Evolutionary conservation across 2,888 invertebrate species (phyloP), one percentile per base, ranked within the genome.

Genomic region (Trissolcus japonicus): DNA sequence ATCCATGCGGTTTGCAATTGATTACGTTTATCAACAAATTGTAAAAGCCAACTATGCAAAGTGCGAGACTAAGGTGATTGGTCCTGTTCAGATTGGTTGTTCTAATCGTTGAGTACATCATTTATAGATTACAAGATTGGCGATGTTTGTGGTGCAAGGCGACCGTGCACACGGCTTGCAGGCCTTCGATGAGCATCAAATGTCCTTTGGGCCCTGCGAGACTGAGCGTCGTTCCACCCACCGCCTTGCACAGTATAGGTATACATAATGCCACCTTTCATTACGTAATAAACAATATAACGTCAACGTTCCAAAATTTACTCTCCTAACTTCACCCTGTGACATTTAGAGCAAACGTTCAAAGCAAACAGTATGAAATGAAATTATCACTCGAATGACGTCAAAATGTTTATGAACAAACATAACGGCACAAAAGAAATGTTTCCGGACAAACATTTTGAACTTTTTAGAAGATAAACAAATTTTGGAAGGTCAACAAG

Each of bases 61-160:
- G 2, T 25, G 9, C 35, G 1, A 29, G 29, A 35, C 9, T 35
- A 9, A 11, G 11, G 2, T 35, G 2, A 35, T 11, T 9, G 35
- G 9, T 35, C 9, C 1, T 6, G 25, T 25, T 4, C 11, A 35
- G 9, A 9, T 35, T 35, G 35, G 9, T 9, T 35, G 9, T 35
- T 35, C 4, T 11, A 35, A 11, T 35, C 11, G 9, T 35, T 6
- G 35, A 35, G 35, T 35, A 7, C 11, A 11, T 7, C 2, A 35
- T 35, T 35, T 35, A 35, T 83, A 94, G 96, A 85, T 90, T 97
- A 81, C 98, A 98, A 92, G 98, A 98, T 90, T 98, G 96, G 95
- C 92, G 98, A 81, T 99, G 98, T 90, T 92, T 98, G 81, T 98
- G 98, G 98, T 99, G 98, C 88, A 93, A 96, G 73, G 93, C 94